Evolutionary conservation across 2,113 vertebrate genomes (phyloP).

Genomic region (Triplophysa dalaica): DNA sequence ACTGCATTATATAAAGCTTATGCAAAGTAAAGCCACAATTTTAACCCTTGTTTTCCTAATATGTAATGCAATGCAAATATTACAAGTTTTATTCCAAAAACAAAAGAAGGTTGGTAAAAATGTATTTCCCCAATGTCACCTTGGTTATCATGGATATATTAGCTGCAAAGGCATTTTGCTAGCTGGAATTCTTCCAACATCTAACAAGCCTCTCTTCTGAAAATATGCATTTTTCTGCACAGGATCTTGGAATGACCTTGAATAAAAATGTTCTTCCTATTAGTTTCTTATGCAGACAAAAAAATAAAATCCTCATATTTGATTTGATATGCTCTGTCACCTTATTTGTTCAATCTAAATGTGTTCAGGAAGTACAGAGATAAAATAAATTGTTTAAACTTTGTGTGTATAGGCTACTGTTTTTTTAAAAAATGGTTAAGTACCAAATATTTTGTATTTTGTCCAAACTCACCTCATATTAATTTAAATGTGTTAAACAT

Average conservation of each 20-base stretch:
- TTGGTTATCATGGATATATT: background rate
- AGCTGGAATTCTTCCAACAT: background rate
- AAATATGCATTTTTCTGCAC: slow-evolving; percentile 1
- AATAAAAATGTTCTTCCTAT: background rate
- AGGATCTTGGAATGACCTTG: slow-evolving; percentile 7
- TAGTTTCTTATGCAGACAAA: background rate
- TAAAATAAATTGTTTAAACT: too few relatives aligned
- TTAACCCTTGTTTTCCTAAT: background rate
- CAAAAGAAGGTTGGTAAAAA: background rate
- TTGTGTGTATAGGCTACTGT: too few relatives aligned
- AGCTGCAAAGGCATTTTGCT: background rate
- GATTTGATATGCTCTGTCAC: too few relatives aligned
- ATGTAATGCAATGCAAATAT: background rate
- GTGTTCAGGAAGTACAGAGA: too few relatives aligned
- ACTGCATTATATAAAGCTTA: background rate
- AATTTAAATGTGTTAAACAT: too few relatives aligned
- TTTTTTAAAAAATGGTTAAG: too few relatives aligned
- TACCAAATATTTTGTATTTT: too few relatives aligned
- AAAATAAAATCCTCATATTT: too few relatives aligned
- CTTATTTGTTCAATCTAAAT: too few relatives aligned
- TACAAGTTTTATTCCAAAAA: background rate
- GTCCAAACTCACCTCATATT: too few relatives aligned
- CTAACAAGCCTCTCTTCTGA: background rate
- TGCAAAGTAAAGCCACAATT: background rate
- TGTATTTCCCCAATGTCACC: background rate